A percentile compares a stretch with the other conserved stretches of the same genome.
phyloP scores from a whole-genome alignment of 2,113 vertebrate genomes.

The Uropsilus gracilis region DNA sequence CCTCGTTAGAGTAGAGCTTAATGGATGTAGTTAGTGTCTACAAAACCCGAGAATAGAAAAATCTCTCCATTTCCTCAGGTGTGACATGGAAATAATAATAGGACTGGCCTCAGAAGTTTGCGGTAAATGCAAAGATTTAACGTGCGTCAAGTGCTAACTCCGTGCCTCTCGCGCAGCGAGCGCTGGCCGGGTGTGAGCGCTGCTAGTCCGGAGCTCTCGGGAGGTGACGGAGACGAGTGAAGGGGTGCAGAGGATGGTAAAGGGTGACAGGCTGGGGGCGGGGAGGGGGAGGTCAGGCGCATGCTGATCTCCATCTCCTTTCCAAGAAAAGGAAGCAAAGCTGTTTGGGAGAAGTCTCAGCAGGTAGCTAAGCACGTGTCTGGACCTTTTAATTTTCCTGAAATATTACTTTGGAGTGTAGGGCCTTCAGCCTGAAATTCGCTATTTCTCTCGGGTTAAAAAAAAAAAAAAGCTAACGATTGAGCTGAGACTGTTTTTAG shows the following conservation, averaged over 20 bases:
- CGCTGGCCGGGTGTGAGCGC: neutral
- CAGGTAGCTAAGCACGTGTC: neutral
- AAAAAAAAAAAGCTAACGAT: neutral
- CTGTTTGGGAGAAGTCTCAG: neutral
- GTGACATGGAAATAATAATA: neutral
- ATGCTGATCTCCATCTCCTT: neutral
- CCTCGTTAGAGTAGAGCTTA: neutral
- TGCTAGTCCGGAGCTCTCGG: neutral
- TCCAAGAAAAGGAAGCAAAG: neutral
- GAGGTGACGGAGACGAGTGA: neutral
- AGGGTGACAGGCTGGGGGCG: neutral
- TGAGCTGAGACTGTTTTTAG: neutral
- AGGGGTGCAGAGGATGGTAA: neutral
- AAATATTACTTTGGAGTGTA: neutral
- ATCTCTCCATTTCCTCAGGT: neutral
- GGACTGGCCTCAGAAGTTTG: neutral
- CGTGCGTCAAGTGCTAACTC: neutral
- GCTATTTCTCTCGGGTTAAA: neutral
- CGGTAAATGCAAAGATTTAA: neutral
- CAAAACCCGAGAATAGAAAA: neutral
- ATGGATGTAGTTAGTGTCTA: neutral
- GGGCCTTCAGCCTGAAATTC: neutral
- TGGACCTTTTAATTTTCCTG: neutral
- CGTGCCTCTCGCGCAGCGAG: neutral
- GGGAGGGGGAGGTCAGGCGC: neutral